Base-by-base conservation (phyloP, 2,888 invertebrate species). In the Idaea biselata region DNA sequence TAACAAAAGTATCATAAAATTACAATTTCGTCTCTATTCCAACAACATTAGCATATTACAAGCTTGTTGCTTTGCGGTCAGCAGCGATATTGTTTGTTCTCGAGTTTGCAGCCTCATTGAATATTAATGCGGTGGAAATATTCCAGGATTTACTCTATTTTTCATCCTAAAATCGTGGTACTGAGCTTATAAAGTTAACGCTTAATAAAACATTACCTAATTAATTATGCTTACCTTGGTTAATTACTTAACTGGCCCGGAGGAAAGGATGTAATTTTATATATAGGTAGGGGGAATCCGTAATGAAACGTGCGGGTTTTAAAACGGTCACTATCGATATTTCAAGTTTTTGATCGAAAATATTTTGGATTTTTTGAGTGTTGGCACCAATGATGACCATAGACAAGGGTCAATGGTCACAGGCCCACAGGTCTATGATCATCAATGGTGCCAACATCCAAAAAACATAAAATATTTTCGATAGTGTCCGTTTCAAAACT, bases 121-220 rank as follows among this genome's bases (percentile, higher is more conserved):
- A 73, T 70, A 75, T 70, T 68, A 70, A 63, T 62, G 59, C 54
- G 55, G 67, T 44, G 44, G 44, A 44, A 69, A 72, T 66, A 69
- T 71, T 64, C 66, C 62, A 63, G 44, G 44, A 44, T 44, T 44
- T 44, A 44, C 44, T 44, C 44, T 44, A 44, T 44, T 44, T 44
- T 44, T 44, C 14, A 11, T 11, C 2, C 7, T 44, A 11, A 44
- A 44, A 44, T 14, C 44, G 8, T 44, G 44, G 44, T 11, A 44
- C 44, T 44, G 7, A 11, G 44, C 32, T 44, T 14, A 44, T 44
- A 44, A 44, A 44, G 44, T 11, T 44, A 8, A 44, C 44, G 44
- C 44, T 11, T 11, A 44, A 44, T 44, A 44, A 44, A 44, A 44
- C 44, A 44, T 44, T 44, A 44, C 8, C 44, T 44, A 11, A 44